Evolutionary conservation across 2,888 invertebrate species (phyloP), one percentile per base, ranked within the genome.

Genomic region (Fragum fragum): DNA sequence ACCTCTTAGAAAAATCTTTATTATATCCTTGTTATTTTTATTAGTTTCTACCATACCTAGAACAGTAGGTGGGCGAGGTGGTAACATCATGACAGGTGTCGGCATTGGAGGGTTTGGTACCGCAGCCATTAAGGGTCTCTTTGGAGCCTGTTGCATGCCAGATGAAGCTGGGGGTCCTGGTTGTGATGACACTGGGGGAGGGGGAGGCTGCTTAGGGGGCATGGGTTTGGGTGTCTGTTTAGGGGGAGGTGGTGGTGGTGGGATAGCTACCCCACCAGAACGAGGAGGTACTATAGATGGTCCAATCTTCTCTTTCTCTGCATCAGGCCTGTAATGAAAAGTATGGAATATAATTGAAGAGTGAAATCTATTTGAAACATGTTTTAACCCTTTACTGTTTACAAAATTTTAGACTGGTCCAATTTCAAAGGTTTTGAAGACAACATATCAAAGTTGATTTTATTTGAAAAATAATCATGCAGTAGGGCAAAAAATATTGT

Each of bases 261-360:
- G 77, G 16, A 77, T 68, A n/a, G 66, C 63, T 5, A 32, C 59
- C 16, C 63, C 66, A 9, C 52, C 21, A 14, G 21, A 23, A 42
- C 28, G 28, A 14, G 39, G 66, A n/a, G 68, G 32, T 26, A 93
- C 92, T 73, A 93, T 90, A 7, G 93, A 95, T 97, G 98, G 99
- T 0, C 99, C 99, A 89, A 99, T 99, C 95, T 98, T 98, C 93
- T 99, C 99, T 92, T 99, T 99, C 94, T 98, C 98, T 93, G 98
- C 98, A 93, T 99, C 99, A 0, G 98, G 98, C 14, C 94, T 93
- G 85, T 32, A 92, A 77, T 47, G 29, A 66, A 63, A 57, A 59
- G 11, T 55, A 28, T 68, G 1, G 6, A 28, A 52, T 36, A 36
- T 36, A 36, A 36, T 6, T 6, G 32, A 9, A 9, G 32, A 6